phyloP scores from a whole-genome alignment of 2,888 invertebrate genomes.

The Hartigia nigra region DNA sequence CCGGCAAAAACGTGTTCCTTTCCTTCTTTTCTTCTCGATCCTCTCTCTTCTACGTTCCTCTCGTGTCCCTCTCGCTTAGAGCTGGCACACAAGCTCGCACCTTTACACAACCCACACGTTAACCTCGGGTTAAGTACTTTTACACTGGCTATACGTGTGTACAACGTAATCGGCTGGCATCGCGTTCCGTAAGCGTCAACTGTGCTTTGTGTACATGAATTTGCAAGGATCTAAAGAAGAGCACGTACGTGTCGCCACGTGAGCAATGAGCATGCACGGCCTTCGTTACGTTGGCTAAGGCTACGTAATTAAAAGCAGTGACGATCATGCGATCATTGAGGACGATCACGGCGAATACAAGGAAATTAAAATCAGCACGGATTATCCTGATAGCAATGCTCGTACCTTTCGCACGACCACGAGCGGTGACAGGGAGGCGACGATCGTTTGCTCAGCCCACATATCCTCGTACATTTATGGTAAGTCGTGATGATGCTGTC shows the following conservation, averaged over 20 bases:
- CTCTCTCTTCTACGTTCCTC: background rate
- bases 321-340: background rate
- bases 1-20: background rate
- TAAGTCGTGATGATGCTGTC: conserved; percentile 16
- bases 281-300: background rate
- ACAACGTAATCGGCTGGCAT: background rate
- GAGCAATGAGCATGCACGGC: background rate
- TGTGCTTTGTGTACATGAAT: background rate
- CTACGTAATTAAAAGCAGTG: background rate
- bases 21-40: background rate
- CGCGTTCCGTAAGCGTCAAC: background rate
- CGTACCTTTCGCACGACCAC: conserved; percentile 47
- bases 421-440: conserved; percentile 40
- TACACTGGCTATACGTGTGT: background rate
- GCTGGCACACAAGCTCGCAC: background rate
- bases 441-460: conserved; percentile 35
- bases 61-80: background rate
- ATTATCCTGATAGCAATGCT: conserved; percentile 6
- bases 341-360: background rate
- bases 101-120: background rate
- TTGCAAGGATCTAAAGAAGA: background rate
- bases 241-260: background rate
- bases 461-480: conserved; percentile 36
- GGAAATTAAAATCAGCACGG: background rate
- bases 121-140: background rate